Evolutionary conservation across 1,140 invertebrate species (phyloP), one percentile per base, ranked within the genome.

Genomic region (Pararge aegeria): DNA sequence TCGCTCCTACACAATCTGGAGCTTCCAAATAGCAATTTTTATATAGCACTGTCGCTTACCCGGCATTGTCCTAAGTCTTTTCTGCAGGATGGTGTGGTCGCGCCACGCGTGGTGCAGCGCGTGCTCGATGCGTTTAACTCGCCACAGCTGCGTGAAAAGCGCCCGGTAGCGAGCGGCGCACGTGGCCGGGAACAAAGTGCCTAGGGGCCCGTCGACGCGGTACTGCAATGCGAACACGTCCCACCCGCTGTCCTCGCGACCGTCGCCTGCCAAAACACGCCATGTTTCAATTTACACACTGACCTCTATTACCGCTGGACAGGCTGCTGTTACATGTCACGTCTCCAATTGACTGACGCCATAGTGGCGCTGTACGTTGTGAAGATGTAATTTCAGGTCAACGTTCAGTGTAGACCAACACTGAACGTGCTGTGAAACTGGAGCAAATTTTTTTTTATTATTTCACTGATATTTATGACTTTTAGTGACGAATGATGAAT

Each of bases 161-260:
- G 94, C 93, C 70, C 97, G 93, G 90, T 99, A 99, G 19, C 93
- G 94, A 75, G 96, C 95, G 70, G 95, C 94, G 40, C 95, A 94
- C 55, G 87, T 82, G 9, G 95, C 94, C 57, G 97, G 96, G 75
- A 99, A 94, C 74, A 98, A 95, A 9, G 97, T 98, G 77, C 96
- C 96, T 61, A 99, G 95, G 12, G 98, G 98, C 5, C 97, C 97
- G 82, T 96, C 94, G 2, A 98, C 95, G 57, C 96, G 95, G 87
- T 99, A 99, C 80, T 97, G 95, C 48, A 99, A 90, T 75, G 95
- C 95, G 86, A 99, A 98, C 40, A 98, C 96, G 90, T 99, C 97
- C 97, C 98, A 99, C 2, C 98, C 98, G 55, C 92, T 94, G 83
- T 99, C 97, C 21, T 95, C 96, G 79, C 86, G 86, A 0, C 83